phyloP scores from a whole-genome alignment of 2,888 invertebrate genomes.

The Callinectes sapidus region DNA sequence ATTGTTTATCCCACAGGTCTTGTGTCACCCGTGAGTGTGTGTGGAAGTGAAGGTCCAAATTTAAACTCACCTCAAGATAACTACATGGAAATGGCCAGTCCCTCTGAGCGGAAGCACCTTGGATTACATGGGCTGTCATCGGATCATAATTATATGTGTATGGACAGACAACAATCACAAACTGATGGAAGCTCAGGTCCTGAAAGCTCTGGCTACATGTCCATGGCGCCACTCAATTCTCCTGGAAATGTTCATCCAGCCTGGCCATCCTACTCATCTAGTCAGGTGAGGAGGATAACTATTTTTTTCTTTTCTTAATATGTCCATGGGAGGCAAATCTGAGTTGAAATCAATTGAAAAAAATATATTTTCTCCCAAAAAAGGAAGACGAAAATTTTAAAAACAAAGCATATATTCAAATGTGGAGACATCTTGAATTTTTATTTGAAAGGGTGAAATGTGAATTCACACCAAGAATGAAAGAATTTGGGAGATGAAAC shows the following conservation, averaged over 20 bases:
- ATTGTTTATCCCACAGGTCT: conserved; percentile 46
- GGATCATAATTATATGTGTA: conserved; percentile 50
- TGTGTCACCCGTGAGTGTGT: conserved; percentile 53
- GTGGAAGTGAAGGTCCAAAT: conserved; percentile 58
- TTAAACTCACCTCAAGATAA: conserved; percentile 52
- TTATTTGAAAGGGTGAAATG: no score
- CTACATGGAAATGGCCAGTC: conserved; percentile 55
- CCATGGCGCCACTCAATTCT: conserved; percentile 59
- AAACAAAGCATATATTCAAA: no score
- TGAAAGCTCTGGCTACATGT: conserved; percentile 57
- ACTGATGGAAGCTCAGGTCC: conserved; percentile 41
- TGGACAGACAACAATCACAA: conserved; percentile 44
- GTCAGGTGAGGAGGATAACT: conserved; percentile 53
- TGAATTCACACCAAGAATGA: no score
- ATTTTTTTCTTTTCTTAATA: not conserved
- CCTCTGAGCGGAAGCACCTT: conserved; percentile 36
- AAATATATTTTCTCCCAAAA: not conserved
- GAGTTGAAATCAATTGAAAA: no score
- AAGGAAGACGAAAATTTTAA: not conserved
- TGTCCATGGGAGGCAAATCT: not conserved
- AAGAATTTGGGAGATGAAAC: no score
- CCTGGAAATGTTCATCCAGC: conserved; percentile 52
- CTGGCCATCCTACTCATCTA: conserved; percentile 59
- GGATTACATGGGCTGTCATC: conserved; percentile 41
- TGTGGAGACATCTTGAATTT: no score